These are phyloP conservation scores for Glandiceps talaboti DNA, from an alignment of 53 echinoderm and acorn worm genomes.

Conservation along the genomic window DNA sequence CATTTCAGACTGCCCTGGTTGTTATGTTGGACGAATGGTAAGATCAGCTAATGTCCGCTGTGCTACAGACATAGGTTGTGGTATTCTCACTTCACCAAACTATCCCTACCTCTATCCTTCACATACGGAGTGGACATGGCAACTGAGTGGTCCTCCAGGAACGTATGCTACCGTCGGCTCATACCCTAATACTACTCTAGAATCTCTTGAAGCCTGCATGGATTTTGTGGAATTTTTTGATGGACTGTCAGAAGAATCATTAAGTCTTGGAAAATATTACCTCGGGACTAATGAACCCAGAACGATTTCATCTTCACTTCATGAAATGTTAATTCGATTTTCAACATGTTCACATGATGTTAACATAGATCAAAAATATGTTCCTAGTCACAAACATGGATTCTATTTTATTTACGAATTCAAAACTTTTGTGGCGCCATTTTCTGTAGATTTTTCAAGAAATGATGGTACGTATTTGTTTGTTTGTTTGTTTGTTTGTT, in stretches of 20 bases:
- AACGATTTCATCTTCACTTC: too few species aligned
- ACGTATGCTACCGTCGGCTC: background rate
- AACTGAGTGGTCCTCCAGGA: background rate
- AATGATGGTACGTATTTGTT: too few species aligned
- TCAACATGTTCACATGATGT: too few species aligned
- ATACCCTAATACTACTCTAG: background rate
- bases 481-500: too few species aligned
- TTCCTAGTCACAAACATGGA: too few species aligned
- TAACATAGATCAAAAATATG: too few species aligned
- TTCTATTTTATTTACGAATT: too few species aligned
- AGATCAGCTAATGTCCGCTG: background rate
- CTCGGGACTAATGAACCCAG: too few species aligned
- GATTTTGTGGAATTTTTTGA: background rate
- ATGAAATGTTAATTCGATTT: too few species aligned
- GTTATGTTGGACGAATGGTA: background rate
- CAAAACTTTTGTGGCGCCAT: too few species aligned
- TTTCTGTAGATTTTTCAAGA: too few species aligned
- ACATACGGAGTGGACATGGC: background rate
- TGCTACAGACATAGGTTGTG: background rate
- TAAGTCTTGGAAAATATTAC: too few species aligned
- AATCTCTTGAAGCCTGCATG: background rate
- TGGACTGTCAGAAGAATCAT: background rate
- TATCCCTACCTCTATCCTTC: conserved; percentile 19
- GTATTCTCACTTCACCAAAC: conserved; percentile 24
- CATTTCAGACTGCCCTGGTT: background rate